These are phyloP conservation scores for Ophioderma brevispina DNA, from an alignment of 35 echinoderm and acorn worm species.

Conservation along the genomic window DNA sequence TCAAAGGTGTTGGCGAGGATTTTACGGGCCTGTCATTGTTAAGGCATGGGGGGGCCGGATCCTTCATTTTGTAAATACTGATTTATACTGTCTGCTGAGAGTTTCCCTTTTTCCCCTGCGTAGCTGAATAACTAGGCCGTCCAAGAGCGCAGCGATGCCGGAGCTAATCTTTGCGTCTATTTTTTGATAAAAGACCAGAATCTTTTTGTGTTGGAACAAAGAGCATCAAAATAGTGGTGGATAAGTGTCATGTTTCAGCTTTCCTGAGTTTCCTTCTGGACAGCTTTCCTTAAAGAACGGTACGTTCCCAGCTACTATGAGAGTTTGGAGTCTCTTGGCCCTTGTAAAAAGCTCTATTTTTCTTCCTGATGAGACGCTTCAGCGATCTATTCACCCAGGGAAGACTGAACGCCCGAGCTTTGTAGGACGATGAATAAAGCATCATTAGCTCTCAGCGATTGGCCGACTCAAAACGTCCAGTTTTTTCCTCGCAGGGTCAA, in stretches of 20 bases:
- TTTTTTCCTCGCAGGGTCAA: neutral
- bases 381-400: neutral
- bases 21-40: neutral
- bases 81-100: too few relatives aligned
- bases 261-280: neutral
- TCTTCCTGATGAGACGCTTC: constrained; percentile 2
- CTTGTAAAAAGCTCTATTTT: constrained; percentile 11
- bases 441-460: neutral
- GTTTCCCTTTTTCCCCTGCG: neutral
- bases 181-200: neutral
- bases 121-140: neutral
- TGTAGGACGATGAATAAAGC: neutral
- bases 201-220: neutral
- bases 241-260: neutral
- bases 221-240: neutral
- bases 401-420: neutral
- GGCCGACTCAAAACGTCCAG: neutral
- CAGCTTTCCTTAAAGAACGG: neutral
- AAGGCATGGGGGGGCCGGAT: neutral
- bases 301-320: neutral
- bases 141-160: neutral
- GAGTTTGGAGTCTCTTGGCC: neutral
- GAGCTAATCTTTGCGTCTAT: neutral
- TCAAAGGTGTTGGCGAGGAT: neutral
- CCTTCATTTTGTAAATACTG: too few relatives aligned